Conservation (phyloP, 2,113 vertebrate genomes). For the Dasyornis broadbenti region DNA sequence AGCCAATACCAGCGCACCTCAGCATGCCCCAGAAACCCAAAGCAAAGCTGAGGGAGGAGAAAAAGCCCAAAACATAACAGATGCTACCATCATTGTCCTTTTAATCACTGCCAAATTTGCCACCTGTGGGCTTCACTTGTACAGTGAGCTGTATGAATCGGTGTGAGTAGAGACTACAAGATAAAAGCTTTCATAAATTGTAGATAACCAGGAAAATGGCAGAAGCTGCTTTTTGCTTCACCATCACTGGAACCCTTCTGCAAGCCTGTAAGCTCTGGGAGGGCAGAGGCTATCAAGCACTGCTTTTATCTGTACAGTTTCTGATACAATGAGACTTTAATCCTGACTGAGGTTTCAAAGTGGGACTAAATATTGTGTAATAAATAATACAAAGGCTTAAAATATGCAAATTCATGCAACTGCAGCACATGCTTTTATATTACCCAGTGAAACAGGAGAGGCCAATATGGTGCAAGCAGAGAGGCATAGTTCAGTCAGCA, state of each 20-base stretch:
- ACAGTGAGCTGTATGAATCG: neutral
- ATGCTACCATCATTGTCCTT: neutral
- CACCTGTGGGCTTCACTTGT: neutral
- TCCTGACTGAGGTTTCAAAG: neutral
- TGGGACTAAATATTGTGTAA: neutral
- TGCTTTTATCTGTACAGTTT: neutral
- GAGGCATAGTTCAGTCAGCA: neutral
- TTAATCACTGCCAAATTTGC: neutral
- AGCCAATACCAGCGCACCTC: neutral
- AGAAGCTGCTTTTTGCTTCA: neutral
- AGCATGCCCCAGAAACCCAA: neutral
- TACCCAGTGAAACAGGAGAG: neutral
- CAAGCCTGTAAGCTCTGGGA: neutral
- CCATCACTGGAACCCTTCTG: neutral
- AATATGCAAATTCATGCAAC: neutral
- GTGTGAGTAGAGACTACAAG: neutral
- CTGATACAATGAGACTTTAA: neutral
- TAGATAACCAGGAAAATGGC: neutral
- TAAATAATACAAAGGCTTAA: neutral
- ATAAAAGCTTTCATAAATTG: neutral
- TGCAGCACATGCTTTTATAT: neutral
- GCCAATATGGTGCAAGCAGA: accelerated
- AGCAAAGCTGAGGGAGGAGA: neutral
- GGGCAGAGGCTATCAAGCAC: neutral
- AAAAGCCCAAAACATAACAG: neutral